phyloP scores from a whole-genome alignment of 2,888 invertebrate genomes.

The Pristionchus fissidentatus region DNA sequence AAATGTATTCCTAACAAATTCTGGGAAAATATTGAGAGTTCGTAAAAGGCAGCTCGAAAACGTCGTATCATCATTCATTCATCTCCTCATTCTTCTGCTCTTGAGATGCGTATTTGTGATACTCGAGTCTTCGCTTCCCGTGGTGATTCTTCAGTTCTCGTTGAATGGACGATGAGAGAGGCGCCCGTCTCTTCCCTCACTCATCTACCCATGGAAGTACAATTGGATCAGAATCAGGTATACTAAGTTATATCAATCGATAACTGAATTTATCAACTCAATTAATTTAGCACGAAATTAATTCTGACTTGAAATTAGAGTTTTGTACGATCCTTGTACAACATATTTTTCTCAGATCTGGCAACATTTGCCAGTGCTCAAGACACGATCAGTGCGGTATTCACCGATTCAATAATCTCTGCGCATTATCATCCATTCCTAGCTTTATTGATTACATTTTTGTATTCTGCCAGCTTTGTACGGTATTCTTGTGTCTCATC shows the following conservation, averaged over 20 bases:
- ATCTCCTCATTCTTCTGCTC: constrained; percentile 40
- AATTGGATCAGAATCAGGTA: constrained; percentile 39
- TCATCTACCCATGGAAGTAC: too few relatives aligned
- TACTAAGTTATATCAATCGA: too few relatives aligned
- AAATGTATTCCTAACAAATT: too few relatives aligned
- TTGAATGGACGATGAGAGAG: constrained; percentile 71
- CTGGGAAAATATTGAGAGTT: too few relatives aligned
- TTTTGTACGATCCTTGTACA: not conserved
- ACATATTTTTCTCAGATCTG: constrained; percentile 23
- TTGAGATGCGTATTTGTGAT: constrained; percentile 61
- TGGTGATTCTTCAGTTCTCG: constrained; percentile 55
- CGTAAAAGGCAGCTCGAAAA: too few relatives aligned
- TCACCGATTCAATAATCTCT: not conserved
- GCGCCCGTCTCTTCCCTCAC: constrained; percentile 48
- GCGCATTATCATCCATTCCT: not conserved
- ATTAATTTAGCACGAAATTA: not conserved
- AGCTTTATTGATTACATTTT: too few relatives aligned
- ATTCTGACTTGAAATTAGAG: not conserved
- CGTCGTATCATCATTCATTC: constrained; percentile 10
- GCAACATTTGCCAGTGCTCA: constrained; percentile 18
- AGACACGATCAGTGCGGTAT: constrained; percentile 15
- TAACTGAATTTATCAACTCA: not conserved
- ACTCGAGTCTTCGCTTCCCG: constrained; percentile 66
- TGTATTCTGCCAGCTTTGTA: not conserved
- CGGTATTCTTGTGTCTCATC: constrained; percentile 5